These are phyloP conservation scores for Sitta carolinensis DNA, from an alignment of 2,797 vertebrate species.

Conservation along the genomic window DNA sequence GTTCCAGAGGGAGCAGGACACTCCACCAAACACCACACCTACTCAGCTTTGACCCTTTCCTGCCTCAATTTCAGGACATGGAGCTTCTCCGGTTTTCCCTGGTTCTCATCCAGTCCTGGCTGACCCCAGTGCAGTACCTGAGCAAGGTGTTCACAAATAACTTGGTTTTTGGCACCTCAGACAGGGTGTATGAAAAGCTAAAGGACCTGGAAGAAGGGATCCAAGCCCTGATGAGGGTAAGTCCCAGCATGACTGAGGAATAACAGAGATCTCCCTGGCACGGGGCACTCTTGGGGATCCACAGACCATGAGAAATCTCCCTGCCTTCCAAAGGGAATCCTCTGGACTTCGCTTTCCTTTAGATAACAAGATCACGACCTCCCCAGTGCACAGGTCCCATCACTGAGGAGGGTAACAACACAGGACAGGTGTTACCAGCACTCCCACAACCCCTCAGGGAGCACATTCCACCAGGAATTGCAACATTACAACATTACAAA, in stretches of 20 bases:
- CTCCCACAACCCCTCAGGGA: neutral
- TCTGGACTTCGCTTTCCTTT: neutral
- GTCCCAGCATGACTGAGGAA: neutral
- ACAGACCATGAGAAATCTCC: neutral
- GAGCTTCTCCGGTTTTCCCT: conserved; percentile 80
- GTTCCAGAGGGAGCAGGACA: neutral
- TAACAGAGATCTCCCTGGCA: neutral
- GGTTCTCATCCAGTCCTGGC: conserved; percentile 83
- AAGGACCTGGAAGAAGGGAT: conserved; percentile 85
- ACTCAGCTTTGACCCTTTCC: neutral
- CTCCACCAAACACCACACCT: neutral
- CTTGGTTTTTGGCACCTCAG: conserved; percentile 78
- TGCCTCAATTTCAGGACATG: conserved; percentile 71
- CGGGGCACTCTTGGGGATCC: neutral
- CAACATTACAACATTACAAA: neutral
- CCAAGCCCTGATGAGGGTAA: conserved; percentile 81
- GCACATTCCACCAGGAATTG: neutral
- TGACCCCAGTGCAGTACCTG: conserved; percentile 78
- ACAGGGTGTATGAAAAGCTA: conserved; percentile 82
- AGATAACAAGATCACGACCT: neutral
- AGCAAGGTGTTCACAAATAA: conserved; percentile 80
- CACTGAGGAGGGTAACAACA: neutral
- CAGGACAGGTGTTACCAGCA: neutral
- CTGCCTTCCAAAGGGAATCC: neutral
- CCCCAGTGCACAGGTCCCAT: neutral